Conservation (phyloP, 2,113 vertebrate genomes). For the Salvator merianae region DNA sequence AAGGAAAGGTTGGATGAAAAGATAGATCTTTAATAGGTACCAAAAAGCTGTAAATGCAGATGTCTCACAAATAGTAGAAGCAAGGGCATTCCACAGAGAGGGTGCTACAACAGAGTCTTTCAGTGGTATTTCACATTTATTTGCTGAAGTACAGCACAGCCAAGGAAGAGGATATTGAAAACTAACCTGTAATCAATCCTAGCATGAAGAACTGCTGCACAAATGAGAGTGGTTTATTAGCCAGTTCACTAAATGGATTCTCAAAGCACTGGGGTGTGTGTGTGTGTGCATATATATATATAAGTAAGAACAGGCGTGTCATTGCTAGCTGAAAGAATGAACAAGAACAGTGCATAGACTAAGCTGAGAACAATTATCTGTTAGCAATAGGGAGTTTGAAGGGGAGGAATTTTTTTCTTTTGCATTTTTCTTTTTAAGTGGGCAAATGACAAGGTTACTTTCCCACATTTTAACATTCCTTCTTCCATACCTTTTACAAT, state of each 20-base stretch:
- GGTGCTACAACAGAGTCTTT: constrained; percentile 51
- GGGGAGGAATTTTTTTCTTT: background rate
- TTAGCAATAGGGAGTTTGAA: background rate
- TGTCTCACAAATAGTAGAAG: no score
- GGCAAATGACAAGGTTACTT: background rate
- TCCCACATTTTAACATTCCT: background rate
- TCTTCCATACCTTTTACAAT: background rate
- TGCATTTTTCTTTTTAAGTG: background rate
- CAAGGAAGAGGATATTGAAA: constrained; percentile 29
- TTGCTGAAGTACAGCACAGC: constrained; percentile 25
- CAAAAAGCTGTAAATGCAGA: no score
- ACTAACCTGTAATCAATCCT: constrained; percentile 37
- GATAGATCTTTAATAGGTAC: no score
- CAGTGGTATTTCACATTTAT: constrained; percentile 36
- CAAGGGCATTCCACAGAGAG: no score
- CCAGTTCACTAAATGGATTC: background rate
- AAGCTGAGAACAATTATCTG: background rate
- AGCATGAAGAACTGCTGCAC: constrained; percentile 32
- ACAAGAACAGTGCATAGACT: background rate
- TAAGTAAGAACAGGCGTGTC: background rate
- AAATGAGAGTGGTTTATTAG: background rate
- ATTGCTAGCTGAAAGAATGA: background rate
- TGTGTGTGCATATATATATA: background rate
- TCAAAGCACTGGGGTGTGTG: background rate
- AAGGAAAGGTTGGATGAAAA: no score